These are phyloP conservation scores for Xestia sexstrigata DNA, from an alignment of 2,888 invertebrate species.

Conservation along the genomic window DNA sequence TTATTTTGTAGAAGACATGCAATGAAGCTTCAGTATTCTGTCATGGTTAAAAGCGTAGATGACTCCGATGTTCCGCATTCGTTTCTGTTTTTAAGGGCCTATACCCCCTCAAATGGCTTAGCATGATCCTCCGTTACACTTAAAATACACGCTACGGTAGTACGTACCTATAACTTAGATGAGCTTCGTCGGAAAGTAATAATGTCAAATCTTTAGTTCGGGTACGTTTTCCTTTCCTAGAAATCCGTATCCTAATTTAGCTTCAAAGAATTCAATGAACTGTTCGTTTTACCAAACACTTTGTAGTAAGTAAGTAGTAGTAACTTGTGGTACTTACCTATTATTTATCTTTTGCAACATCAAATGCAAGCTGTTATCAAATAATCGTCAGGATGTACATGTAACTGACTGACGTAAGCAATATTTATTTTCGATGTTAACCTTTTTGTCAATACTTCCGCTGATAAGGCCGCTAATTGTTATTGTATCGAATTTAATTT, in stretches of 20 bases:
- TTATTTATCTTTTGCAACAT: constrained; percentile 4
- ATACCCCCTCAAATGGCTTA: too few species aligned
- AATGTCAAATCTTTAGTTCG: neutral
- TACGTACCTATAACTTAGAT: neutral
- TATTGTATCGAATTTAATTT: too few species aligned
- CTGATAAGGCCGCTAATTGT: constrained; percentile 16
- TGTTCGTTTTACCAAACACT: neutral
- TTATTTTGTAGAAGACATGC: neutral
- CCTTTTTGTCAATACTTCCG: constrained; percentile 36
- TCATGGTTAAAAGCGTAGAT: constrained; percentile 4
- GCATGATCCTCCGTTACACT: too few species aligned
- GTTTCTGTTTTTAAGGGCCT: too few species aligned
- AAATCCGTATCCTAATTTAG: constrained; percentile 4
- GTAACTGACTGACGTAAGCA: constrained; percentile 6
- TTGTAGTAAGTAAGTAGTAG: neutral
- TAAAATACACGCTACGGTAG: too few species aligned
- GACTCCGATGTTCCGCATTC: neutral
- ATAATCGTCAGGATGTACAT: constrained; percentile 44
- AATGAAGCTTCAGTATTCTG: neutral
- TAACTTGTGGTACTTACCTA: neutral
- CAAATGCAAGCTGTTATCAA: constrained; percentile 15
- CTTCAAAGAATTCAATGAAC: neutral
- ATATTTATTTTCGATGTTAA: constrained; percentile 22
- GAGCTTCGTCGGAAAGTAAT: neutral
- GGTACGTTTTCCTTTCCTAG: constrained; percentile 2